These are phyloP conservation scores for Sternotherus odoratus DNA, from an alignment of 2,797 vertebrate species.

Conservation along the genomic window DNA sequence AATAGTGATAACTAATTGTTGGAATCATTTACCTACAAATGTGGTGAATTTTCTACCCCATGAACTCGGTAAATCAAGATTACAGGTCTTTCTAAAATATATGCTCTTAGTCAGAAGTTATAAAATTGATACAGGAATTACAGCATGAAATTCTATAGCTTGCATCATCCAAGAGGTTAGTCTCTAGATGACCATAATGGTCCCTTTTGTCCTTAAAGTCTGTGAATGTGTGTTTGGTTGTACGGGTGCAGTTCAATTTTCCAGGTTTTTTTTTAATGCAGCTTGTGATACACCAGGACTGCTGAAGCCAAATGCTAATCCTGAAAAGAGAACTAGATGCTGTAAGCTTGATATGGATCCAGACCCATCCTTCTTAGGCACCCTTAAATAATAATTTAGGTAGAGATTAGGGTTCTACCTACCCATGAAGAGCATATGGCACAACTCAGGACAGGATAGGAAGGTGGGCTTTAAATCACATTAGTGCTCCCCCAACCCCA, in stretches of 20 bases:
- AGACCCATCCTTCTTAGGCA: not conserved
- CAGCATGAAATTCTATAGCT: not conserved
- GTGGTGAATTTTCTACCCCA: constrained; percentile 1
- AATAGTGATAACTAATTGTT: constrained; percentile 46
- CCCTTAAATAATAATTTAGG: not conserved
- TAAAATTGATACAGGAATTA: constrained; percentile 1
- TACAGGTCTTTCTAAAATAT: constrained; percentile 21
- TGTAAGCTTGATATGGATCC: not conserved
- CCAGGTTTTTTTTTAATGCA: constrained; percentile 6
- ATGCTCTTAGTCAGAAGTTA: constrained; percentile 46
- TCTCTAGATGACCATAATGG: not conserved
- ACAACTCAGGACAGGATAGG: not conserved
- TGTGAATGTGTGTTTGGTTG: not conserved
- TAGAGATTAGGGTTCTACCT: no score
- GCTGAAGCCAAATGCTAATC: constrained; percentile 5
- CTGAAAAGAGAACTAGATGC: not conserved
- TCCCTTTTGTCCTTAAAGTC: not conserved
- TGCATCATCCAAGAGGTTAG: not conserved
- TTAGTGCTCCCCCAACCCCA: not conserved
- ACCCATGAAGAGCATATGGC: not conserved
- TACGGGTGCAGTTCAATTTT: not conserved
- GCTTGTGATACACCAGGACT: not conserved
- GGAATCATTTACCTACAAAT: constrained; percentile 21
- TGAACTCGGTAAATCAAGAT: not conserved
- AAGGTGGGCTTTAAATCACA: not conserved